phyloP scores from a whole-genome alignment of 2,888 invertebrate species.

The Nomada fabriciana region DNA sequence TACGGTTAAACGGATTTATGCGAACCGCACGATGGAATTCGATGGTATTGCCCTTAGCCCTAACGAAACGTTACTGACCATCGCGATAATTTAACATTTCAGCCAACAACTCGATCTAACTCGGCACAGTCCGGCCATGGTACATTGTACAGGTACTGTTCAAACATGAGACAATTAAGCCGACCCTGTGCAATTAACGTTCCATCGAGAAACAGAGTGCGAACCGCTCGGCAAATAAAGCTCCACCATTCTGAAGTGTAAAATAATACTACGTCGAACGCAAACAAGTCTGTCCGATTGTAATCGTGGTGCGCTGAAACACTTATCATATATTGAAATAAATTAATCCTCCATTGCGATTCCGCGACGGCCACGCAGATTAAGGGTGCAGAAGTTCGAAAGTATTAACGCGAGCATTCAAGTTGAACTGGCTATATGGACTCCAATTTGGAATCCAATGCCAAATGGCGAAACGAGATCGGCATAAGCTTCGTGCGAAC shows the following conservation, averaged over 20 bases:
- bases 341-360: conserved; percentile 18
- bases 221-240: background rate
- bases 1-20: background rate
- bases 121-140: conserved; percentile 11
- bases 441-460: conserved; percentile 11
- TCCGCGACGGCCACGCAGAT: background rate
- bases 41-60: background rate
- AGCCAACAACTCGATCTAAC: conserved; percentile 12
- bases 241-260: background rate
- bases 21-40: background rate
- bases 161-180: conserved; percentile 54
- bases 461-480: conserved; percentile 42
- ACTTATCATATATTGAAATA: background rate
- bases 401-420: too few relatives aligned
- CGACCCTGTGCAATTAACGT: conserved; percentile 23
- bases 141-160: conserved; percentile 13
- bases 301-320: too few relatives aligned
- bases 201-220: conserved; percentile 14
- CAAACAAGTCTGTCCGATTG: too few relatives aligned
- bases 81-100: conserved; percentile 5
- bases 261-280: too few relatives aligned
- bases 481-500: conserved; percentile 57
- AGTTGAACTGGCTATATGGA: too few relatives aligned
- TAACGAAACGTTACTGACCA: background rate
- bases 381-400: background rate